A percentile compares a stretch with the other conserved stretches of the same genome.
phyloP scores from a whole-genome alignment of 2,888 invertebrate species.

The Kuschelorhynchus macadamiae region DNA sequence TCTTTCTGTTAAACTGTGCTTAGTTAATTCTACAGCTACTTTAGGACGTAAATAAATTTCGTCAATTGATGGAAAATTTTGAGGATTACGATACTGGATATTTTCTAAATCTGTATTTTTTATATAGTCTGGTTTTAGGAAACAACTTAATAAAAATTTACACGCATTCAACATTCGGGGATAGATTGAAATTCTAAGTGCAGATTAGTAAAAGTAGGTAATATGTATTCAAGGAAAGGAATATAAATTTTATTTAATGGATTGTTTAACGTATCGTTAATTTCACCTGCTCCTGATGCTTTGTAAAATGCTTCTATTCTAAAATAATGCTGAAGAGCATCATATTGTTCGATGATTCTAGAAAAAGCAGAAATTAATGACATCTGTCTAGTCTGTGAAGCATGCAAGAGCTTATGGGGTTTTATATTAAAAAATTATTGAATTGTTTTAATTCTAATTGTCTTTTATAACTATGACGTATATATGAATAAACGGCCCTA shows the following conservation, averaged over 20 bases:
- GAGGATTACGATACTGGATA: no score
- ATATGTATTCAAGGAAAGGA: conserved; percentile 26
- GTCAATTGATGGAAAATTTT: no score
- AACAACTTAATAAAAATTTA: conserved; percentile 27
- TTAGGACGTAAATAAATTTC: not conserved
- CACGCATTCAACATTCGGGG: not conserved
- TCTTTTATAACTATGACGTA: no score
- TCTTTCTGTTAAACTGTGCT: not conserved
- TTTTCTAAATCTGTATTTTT: no score
- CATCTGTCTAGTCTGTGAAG: conserved; percentile 36
- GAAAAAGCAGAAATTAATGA: conserved; percentile 26
- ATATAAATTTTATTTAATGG: conserved; percentile 27
- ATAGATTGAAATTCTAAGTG: conserved; percentile 32
- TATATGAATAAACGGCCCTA: no score
- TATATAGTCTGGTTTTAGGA: conserved; percentile 13
- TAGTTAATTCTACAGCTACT: not conserved
- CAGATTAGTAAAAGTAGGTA: conserved; percentile 32
- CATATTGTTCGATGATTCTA: conserved; percentile 33
- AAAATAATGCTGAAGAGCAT: conserved; percentile 22
- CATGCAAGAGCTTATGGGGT: conserved; percentile 42
- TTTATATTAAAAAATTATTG: conserved; percentile 32
- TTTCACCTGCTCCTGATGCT: conserved; percentile 12
- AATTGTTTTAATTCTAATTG: no score
- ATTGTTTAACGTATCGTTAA: conserved; percentile 22
- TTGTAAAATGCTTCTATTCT: conserved; percentile 22